A percentile compares a stretch with the other conserved stretches of the same genome.
Conservation (phyloP, 1,140 invertebrate species). For the Bombus pyrosoma region DNA sequence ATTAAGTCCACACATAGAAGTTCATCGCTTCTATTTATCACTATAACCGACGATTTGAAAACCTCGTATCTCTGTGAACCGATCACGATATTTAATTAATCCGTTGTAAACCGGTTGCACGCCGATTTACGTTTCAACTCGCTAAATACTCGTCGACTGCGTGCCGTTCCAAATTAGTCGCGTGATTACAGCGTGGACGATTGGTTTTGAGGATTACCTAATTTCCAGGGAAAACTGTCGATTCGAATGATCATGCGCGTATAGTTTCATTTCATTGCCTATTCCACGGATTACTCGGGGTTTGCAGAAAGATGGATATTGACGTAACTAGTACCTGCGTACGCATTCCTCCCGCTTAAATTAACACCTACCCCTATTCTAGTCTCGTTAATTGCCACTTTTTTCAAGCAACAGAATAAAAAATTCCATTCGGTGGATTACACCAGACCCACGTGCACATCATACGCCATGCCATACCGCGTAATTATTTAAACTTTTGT, state of each 20-base stretch:
- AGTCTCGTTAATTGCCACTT: conserved; percentile 2
- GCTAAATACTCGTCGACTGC: conserved; percentile 6
- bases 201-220: conserved; percentile 10
- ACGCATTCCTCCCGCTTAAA: background rate
- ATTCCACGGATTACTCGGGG: background rate
- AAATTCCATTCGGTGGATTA: background rate
- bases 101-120: conserved; percentile 5
- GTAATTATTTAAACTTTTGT: conserved; percentile 50
- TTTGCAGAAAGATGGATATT: background rate
- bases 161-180: background rate
- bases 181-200: background rate
- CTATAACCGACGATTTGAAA: background rate
- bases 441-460: background rate
- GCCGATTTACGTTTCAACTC: background rate
- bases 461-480: no score
- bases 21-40: no score
- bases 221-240: conserved; percentile 5
- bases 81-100: conserved; percentile 33
- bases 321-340: no score
- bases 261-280: background rate
- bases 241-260: background rate
- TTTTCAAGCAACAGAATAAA: background rate
- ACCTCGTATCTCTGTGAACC: background rate
- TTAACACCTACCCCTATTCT: background rate
- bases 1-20: no score